phyloP scores from a whole-genome alignment of 1,140 invertebrate species.

The Drosophila saltans region DNA sequence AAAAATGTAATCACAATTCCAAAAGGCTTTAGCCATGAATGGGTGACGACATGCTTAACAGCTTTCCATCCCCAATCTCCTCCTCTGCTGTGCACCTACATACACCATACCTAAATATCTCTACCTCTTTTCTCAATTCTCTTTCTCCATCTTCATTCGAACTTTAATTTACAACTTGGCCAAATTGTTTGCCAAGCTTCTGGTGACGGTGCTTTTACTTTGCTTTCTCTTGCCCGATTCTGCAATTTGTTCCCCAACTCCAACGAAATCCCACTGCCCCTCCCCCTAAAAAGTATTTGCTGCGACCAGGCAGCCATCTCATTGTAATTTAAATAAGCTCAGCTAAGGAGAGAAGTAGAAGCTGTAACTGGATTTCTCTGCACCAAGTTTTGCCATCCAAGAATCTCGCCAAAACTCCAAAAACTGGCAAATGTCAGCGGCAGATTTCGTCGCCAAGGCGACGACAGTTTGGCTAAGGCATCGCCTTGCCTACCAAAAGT shows the following conservation, averaged over 20 bases:
- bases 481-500: conserved; percentile 64
- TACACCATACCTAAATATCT: background rate
- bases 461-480: conserved; percentile 53
- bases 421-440: conserved; percentile 76
- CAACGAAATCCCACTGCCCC: too few species aligned
- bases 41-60: conserved; percentile 58
- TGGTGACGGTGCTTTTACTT: conserved; percentile 11
- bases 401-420: conserved; percentile 46
- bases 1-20: conserved; percentile 64
- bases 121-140: conserved; percentile 9
- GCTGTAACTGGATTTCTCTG: conserved; percentile 33
- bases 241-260: conserved; percentile 32
- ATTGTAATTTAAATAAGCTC: conserved; percentile 80
- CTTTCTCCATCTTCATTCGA: conserved; percentile 51
- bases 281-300: conserved; percentile 28
- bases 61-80: conserved; percentile 29
- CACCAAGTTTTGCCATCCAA: conserved; percentile 56
- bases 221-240: conserved; percentile 19
- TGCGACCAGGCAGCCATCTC: conserved; percentile 48
- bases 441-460: conserved; percentile 70
- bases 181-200: conserved; percentile 72
- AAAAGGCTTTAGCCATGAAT: conserved; percentile 52
- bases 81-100: background rate
- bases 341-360: conserved; percentile 3
- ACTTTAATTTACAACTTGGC: conserved; percentile 78